phyloP scores from a whole-genome alignment of 2,113 vertebrate genomes.

The Platycercus adscitus region DNA sequence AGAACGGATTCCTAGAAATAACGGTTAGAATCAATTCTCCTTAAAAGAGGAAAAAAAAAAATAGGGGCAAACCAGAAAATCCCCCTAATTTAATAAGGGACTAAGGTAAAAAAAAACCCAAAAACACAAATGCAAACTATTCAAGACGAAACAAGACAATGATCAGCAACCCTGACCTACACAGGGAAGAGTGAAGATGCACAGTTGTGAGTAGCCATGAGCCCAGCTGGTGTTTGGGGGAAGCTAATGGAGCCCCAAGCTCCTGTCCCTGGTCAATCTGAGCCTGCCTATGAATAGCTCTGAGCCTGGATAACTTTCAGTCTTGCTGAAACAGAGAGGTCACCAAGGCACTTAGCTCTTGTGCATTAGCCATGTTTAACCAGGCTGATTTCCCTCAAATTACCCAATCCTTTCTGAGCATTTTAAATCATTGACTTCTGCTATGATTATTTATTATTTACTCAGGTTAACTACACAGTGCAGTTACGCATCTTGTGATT shows the following conservation, averaged over 20 bases:
- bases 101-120: neutral
- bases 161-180: neutral
- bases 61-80: neutral
- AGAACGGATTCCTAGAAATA: neutral
- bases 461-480: neutral
- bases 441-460: neutral
- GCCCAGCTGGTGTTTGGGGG: accelerated
- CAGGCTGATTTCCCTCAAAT: neutral
- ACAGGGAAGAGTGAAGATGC: neutral
- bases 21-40: neutral
- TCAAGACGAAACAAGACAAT: neutral
- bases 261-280: neutral
- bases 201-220: neutral
- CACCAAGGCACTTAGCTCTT: neutral
- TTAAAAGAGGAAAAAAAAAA: neutral
- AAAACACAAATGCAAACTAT: neutral
- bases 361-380: neutral
- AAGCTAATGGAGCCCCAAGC: neutral
- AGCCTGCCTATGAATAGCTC: neutral
- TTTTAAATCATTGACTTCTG: neutral
- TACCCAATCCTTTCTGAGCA: neutral
- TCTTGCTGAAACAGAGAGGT: neutral
- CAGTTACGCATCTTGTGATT: neutral
- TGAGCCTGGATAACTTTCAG: neutral
- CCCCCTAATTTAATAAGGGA: neutral